A percentile compares a stretch with the other conserved stretches of the same genome.
Conservation (phyloP, 2,113 vertebrate genomes). For the Macrotis lagotis region DNA sequence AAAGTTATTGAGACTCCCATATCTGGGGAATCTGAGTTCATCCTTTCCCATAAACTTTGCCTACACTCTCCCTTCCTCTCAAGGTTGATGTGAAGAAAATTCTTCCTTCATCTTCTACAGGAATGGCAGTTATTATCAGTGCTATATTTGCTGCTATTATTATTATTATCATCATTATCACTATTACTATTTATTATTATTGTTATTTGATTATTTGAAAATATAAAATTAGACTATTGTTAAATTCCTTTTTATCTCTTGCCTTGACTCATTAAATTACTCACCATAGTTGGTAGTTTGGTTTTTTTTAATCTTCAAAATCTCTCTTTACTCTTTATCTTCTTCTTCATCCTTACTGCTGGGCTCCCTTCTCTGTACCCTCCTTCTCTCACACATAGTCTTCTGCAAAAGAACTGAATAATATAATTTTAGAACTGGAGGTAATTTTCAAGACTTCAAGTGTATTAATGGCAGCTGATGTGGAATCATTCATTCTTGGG, state of each 20-base stretch:
- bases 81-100: neutral
- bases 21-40: neutral
- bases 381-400: neutral
- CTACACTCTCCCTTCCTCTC: neutral
- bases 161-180: neutral
- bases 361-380: neutral
- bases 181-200: neutral
- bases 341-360: neutral
- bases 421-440: neutral
- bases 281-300: neutral
- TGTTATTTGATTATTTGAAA: neutral
- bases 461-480: neutral
- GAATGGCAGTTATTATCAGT: neutral
- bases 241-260: neutral
- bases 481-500: neutral
- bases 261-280: neutral
- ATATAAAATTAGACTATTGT: too few relatives aligned
- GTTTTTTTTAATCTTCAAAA: neutral
- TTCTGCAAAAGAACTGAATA: neutral
- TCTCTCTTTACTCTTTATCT: neutral
- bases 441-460: neutral
- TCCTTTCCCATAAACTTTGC: neutral
- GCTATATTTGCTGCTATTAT: neutral
- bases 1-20: neutral
- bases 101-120: neutral